Evolutionary conservation across 2,113 vertebrate genomes (phyloP), one percentile per base, ranked within the genome.

Genomic region (Sinocyclocheilus grahami): DNA sequence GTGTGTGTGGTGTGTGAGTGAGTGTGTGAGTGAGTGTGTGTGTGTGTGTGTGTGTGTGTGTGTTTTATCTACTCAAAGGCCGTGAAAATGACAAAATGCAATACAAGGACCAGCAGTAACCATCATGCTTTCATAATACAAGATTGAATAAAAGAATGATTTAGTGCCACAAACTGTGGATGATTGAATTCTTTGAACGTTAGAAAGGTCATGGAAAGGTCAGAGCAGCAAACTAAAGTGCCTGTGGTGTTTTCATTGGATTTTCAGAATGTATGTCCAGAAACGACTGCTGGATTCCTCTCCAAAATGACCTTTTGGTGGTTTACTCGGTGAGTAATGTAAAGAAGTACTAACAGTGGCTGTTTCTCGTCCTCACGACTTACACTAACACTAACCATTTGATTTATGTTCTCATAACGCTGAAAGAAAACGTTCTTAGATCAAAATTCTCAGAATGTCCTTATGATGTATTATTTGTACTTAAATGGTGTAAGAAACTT

Each of bases 281-380:
- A 98, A 91, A 83, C 89, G 63, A 96, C 93, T 4, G 96, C 97
- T 37, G 95, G 98, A 80, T 99, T 99, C 93, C 94, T 99, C 65
- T 99, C 98, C 33, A 96, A 93, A 87, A 79, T 98, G 79, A 96
- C 96, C 0, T 99, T 98, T 91, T 98, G 97, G 97, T 99, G 98
- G 98, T 99, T 99, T 92, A 99, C 97, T 62, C 95, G 95, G 98
- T 99, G 89, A 92, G 72, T 48, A 48, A 12, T 48, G 11, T 48
- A 12, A 48, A 12, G 5, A 37, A 3, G 37, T 37, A 37, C 3
- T 37, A 37, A 37, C 37, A 5, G 37, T 37, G 37, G 37, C 37
- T 5, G 37, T 37, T 37, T 37, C 5, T 5, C 37, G 5, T 37
- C 0, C 37, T 37, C 37, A 37, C 37, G 5, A 37, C 37, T 37